Evolutionary conservation across 2,888 invertebrate species (phyloP).

Genomic region (Panzeria rudis): DNA sequence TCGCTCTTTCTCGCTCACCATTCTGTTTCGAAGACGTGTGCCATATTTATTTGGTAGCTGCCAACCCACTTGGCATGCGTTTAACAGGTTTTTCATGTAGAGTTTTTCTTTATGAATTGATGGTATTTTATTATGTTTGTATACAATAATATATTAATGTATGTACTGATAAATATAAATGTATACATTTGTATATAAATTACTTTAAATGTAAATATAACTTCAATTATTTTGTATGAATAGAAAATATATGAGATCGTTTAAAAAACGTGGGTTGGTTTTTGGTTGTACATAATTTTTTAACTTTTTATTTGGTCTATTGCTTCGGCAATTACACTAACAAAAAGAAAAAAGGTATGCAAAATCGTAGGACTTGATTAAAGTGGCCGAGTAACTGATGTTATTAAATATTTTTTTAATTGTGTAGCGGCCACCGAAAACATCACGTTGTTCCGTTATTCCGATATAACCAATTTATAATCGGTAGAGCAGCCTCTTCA

Average conservation of each 20-base stretch:
- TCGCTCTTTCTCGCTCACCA: not conserved
- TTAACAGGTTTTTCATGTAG: conserved; percentile 71
- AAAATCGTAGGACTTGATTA: not conserved
- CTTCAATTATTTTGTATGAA: conserved; percentile 7
- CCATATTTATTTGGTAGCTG: conserved; percentile 65
- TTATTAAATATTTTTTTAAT: not conserved
- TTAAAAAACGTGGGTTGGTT: conserved; percentile 38
- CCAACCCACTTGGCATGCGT: conserved; percentile 72
- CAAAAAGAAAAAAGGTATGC: not conserved
- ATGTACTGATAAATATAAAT: conserved; percentile 27
- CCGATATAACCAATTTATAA: no score
- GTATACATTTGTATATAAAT: conserved; percentile 35
- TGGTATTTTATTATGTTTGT: conserved; percentile 48
- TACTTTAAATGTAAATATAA: conserved; percentile 25
- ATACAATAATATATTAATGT: conserved; percentile 40
- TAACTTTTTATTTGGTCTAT: not conserved
- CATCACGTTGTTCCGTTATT: not conserved
- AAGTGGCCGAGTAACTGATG: not conserved
- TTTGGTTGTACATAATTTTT: conserved; percentile 16
- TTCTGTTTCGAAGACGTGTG: conserved; percentile 40
- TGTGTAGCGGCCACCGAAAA: not conserved
- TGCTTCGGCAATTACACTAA: not conserved
- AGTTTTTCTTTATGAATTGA: conserved; percentile 43
- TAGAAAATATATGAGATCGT: conserved; percentile 32
- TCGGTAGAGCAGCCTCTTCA: no score